A percentile compares a stretch with the other conserved stretches of the same genome.
Evolutionary conservation across 1,140 invertebrate genomes (phyloP).

Genomic region (Orius laevigatus): DNA sequence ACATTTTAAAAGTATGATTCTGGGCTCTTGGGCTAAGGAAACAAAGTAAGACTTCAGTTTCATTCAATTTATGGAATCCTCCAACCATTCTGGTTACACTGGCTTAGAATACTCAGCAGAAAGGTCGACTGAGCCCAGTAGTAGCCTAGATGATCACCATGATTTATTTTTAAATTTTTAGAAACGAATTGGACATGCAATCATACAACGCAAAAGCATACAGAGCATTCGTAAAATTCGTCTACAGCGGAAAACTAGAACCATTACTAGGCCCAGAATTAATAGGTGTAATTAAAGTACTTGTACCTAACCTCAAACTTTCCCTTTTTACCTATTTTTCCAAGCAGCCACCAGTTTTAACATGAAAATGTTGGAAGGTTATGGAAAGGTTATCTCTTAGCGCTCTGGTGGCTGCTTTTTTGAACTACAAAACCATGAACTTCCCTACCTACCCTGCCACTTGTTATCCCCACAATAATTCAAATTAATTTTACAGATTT

Average conservation of each 20-base stretch:
- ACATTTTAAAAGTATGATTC: constrained; percentile 9
- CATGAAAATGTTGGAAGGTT: neutral
- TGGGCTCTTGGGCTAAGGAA: constrained; percentile 9
- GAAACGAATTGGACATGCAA: constrained; percentile 6
- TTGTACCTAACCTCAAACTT: neutral
- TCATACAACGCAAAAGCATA: constrained; percentile 9
- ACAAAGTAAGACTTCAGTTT: neutral
- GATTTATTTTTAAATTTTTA: constrained; percentile 5
- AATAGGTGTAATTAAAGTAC: constrained; percentile 3
- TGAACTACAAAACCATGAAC: too few relatives aligned
- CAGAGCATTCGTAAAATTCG: constrained; percentile 10
- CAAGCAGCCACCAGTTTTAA: neutral
- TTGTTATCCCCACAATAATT: neutral
- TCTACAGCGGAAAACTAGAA: constrained; percentile 8
- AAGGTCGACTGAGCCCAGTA: too few relatives aligned
- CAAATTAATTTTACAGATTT: constrained; percentile 1
- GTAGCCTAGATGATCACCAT: neutral
- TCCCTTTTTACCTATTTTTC: neutral
- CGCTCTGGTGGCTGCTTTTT: neutral
- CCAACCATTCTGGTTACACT: too few relatives aligned
- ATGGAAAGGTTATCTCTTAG: neutral
- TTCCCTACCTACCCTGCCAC: too few relatives aligned
- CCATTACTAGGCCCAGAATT: neutral
- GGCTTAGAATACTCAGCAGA: too few relatives aligned
- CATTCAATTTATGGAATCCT: neutral